These are phyloP conservation scores for Hoplias malabaricus DNA, from an alignment of 2,113 vertebrate species.

Conservation along the genomic window DNA sequence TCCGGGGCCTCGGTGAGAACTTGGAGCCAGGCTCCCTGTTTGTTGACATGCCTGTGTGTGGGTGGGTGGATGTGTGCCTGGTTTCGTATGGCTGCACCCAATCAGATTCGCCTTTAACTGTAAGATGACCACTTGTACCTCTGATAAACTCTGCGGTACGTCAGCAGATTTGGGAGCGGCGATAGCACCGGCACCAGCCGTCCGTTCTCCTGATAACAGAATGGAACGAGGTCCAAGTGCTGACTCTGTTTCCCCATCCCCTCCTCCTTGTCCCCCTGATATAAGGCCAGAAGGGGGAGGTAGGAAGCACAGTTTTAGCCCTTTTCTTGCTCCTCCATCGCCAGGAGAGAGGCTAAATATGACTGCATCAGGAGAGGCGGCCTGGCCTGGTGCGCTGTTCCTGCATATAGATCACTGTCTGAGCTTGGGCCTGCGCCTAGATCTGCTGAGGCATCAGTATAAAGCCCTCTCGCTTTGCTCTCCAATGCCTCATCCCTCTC, in stretches of 20 bases:
- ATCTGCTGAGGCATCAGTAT: constrained; percentile 11
- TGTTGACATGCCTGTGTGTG: constrained; percentile 6
- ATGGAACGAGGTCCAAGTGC: constrained; percentile 1
- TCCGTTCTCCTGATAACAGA: constrained; percentile 29
- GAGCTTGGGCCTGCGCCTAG: background rate
- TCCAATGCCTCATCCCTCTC: background rate
- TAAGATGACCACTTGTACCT: constrained; percentile 31
- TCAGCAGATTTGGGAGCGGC: constrained; percentile 31
- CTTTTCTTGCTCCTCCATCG: constrained; percentile 19
- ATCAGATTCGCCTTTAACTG: constrained; percentile 28
- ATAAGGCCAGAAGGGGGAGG: background rate
- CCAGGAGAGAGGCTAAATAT: constrained; percentile 33
- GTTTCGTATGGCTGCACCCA: constrained; percentile 4
- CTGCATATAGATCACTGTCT: constrained; percentile 27
- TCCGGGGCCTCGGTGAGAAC: constrained; percentile 16
- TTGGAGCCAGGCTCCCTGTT: constrained; percentile 36
- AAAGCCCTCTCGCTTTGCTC: background rate
- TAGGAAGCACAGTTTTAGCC: constrained; percentile 15
- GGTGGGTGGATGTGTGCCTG: background rate
- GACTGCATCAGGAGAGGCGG: constrained; percentile 19
- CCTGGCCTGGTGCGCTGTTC: constrained; percentile 18
- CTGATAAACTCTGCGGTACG: constrained; percentile 20
- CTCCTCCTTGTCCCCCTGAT: background rate
- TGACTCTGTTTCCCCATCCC: background rate
- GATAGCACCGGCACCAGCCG: constrained; percentile 10